A percentile compares a stretch with the other conserved stretches of the same genome.
Conservation (phyloP, 2,113 vertebrate genomes). For the Bubo scandiacus region DNA sequence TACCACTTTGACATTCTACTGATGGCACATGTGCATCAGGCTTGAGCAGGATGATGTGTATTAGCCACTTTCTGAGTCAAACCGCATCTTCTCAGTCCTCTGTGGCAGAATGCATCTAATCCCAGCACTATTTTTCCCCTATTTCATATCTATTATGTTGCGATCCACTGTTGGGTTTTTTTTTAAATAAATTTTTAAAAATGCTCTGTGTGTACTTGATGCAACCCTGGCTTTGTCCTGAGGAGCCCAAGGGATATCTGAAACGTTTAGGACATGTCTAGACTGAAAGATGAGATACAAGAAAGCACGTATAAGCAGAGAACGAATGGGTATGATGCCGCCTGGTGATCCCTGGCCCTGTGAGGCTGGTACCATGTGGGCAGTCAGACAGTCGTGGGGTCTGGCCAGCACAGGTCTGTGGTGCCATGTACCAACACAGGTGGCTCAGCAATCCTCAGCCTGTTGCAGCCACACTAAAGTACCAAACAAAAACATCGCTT, state of each 20-base stretch:
- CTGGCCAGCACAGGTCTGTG: background rate
- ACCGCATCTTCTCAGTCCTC: background rate
- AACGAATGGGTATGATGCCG: fast-evolving
- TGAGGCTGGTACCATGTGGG: fast-evolving
- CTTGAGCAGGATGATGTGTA: background rate
- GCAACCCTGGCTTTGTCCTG: background rate
- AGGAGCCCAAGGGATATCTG: background rate
- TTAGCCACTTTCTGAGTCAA: background rate
- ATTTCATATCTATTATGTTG: background rate
- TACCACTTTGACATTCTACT: background rate
- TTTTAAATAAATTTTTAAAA: background rate
- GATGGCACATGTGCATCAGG: background rate
- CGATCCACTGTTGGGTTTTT: background rate
- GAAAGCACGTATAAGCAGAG: background rate
- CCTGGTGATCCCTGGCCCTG: background rate
- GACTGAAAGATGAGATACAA: background rate
- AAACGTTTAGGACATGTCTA: background rate
- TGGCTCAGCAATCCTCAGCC: background rate
- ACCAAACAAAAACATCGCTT: background rate
- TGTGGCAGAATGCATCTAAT: background rate
- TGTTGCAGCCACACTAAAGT: background rate
- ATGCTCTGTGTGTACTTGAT: background rate
- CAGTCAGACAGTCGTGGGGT: background rate
- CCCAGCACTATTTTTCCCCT: background rate
- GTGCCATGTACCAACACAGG: background rate